Conservation (phyloP, 2,113 vertebrate species). For the Spea multiplicata region DNA sequence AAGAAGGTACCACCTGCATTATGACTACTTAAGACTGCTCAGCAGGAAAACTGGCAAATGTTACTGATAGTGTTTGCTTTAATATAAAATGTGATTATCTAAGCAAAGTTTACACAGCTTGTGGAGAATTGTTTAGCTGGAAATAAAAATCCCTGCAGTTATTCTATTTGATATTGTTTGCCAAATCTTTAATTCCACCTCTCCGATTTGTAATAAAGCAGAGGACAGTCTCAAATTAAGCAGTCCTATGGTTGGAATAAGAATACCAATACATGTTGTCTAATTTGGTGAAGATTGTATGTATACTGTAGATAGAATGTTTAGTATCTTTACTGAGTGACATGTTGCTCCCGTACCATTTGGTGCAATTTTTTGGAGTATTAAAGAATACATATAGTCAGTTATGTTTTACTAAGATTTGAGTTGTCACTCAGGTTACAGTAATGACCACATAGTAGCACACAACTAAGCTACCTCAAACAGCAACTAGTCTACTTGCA, state of each 20-base stretch:
- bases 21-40: slow-evolving; percentile 17
- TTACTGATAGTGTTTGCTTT: slow-evolving; percentile 33
- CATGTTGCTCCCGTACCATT: background rate
- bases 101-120: slow-evolving; percentile 49
- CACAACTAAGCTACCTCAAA: too few species aligned
- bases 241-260: slow-evolving; percentile 31
- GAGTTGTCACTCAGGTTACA: too few species aligned
- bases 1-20: slow-evolving; percentile 27
- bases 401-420: too few species aligned
- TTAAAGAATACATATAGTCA: too few species aligned
- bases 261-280: slow-evolving; percentile 37
- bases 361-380: too few species aligned
- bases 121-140: slow-evolving; percentile 21
- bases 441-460: too few species aligned
- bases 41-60: slow-evolving; percentile 29
- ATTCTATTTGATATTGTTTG: slow-evolving; percentile 40
- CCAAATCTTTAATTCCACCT: slow-evolving; percentile 30
- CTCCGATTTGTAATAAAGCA: slow-evolving; percentile 31
- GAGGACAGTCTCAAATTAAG: slow-evolving; percentile 10
- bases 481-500: too few species aligned
- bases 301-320: slow-evolving; percentile 10
- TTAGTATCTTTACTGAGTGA: slow-evolving; percentile 19
- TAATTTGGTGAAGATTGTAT: slow-evolving; percentile 15
- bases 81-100: slow-evolving; percentile 47
- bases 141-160: slow-evolving; percentile 41